These are phyloP conservation scores for Accipiter virgatus DNA, from an alignment of 2,113 vertebrate genomes.

Conservation along the genomic window DNA sequence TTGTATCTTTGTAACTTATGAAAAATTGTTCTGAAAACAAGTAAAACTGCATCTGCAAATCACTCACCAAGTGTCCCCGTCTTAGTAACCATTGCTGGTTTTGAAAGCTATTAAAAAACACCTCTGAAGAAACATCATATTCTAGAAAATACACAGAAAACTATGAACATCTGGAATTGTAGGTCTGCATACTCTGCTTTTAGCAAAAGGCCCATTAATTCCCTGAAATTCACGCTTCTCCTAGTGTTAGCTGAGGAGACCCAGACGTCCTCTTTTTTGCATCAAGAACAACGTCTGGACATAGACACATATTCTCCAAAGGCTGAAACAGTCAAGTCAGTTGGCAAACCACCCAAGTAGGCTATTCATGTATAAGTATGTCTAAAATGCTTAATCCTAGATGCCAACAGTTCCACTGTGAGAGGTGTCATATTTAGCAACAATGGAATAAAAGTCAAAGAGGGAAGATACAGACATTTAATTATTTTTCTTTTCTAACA, in stretches of 20 bases:
- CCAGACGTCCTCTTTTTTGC: background rate
- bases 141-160: background rate
- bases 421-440: background rate
- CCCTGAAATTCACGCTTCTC: background rate
- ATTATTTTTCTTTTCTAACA: background rate
- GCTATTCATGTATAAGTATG: background rate
- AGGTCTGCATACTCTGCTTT: background rate
- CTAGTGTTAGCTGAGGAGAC: background rate
- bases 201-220: background rate
- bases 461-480: background rate
- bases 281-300: background rate
- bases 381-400: background rate
- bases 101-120: background rate
- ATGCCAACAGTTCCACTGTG: background rate
- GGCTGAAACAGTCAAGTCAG: background rate
- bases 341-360: background rate
- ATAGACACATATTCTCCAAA: background rate
- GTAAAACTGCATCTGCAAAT: background rate
- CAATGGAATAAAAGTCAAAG: background rate
- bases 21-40: background rate
- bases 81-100: background rate
- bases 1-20: background rate
- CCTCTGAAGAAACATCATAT: background rate
- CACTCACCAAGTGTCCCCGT: background rate
- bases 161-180: slow-evolving; percentile 15